These are phyloP conservation scores for Alexandromys fortis DNA, from an alignment of 2,113 vertebrate species.

Conservation along the genomic window DNA sequence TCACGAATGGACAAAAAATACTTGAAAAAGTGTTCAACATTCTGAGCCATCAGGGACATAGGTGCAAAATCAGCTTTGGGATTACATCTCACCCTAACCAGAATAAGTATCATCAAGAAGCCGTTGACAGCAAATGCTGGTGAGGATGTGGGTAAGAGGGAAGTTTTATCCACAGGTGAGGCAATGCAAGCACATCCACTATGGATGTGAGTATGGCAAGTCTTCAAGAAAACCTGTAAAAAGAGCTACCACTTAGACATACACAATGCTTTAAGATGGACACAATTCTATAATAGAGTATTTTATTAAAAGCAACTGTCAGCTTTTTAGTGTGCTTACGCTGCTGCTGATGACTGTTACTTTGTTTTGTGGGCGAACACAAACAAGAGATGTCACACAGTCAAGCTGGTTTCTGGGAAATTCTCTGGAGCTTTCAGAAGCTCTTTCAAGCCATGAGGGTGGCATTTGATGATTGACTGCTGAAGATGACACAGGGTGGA, in stretches of 20 bases:
- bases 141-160: not conserved
- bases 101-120: not conserved
- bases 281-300: slow-evolving; percentile 47
- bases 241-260: not conserved
- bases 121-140: not conserved
- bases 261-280: slow-evolving; percentile 24
- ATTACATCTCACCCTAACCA: not conserved
- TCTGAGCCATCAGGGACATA: not conserved
- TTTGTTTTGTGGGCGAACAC: slow-evolving; percentile 54
- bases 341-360: slow-evolving; percentile 16
- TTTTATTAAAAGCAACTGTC: slow-evolving; percentile 60
- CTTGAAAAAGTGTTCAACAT: not conserved
- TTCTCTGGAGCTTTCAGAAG: slow-evolving; percentile 49
- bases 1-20: not conserved
- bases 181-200: not conserved
- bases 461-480: slow-evolving; percentile 55
- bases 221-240: not conserved
- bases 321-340: slow-evolving; percentile 40
- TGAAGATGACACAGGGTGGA: slow-evolving; percentile 33
- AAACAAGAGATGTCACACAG: slow-evolving; percentile 49
- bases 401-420: slow-evolving; percentile 56
- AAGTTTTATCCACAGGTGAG: not conserved
- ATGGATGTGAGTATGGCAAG: not conserved
- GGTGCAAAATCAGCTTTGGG: not conserved
- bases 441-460: slow-evolving; percentile 52